Evolutionary conservation across 2,888 invertebrate genomes (phyloP).

Genomic region (Agrochola lychnidis): DNA sequence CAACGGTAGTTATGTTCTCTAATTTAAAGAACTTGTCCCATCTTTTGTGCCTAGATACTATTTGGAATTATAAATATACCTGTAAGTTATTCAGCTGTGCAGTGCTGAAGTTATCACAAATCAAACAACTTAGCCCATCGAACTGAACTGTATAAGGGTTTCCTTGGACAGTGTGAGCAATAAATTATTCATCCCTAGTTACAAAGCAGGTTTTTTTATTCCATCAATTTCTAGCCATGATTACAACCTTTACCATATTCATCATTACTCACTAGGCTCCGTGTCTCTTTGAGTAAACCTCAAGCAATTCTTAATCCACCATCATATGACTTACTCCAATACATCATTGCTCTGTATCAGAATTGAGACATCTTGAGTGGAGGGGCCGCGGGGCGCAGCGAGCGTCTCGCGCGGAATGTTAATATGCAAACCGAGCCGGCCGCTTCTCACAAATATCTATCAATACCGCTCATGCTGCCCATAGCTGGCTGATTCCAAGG

Average conservation of each 20-base stretch:
- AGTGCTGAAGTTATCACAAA: background rate
- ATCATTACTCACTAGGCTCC: background rate
- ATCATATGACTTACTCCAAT: slow-evolving; percentile 2
- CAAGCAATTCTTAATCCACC: background rate
- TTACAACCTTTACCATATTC: background rate
- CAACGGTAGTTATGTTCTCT: too few relatives aligned
- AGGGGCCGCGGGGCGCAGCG: slow-evolving; percentile 66
- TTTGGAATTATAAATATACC: background rate
- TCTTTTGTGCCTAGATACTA: background rate
- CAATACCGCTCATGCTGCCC: slow-evolving; percentile 62
- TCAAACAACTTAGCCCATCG: background rate
- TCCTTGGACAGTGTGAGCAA: background rate
- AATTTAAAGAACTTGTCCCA: background rate
- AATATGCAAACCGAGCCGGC: slow-evolving; percentile 78
- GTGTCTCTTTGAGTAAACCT: background rate
- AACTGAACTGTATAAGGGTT: background rate
- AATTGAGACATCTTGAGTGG: slow-evolving; percentile 81
- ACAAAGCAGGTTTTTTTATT: background rate
- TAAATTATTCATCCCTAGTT: background rate
- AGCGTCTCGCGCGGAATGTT: slow-evolving; percentile 78
- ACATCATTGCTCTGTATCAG: slow-evolving; percentile 73
- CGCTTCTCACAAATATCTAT: slow-evolving; percentile 49
- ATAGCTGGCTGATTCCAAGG: slow-evolving; percentile 52
- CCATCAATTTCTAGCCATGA: background rate
- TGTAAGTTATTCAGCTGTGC: background rate